Percentiles rank a stretch among this genome's conserved stretches.
phyloP scores from a whole-genome alignment of 2,888 invertebrate genomes.

The Andricus curvator region DNA sequence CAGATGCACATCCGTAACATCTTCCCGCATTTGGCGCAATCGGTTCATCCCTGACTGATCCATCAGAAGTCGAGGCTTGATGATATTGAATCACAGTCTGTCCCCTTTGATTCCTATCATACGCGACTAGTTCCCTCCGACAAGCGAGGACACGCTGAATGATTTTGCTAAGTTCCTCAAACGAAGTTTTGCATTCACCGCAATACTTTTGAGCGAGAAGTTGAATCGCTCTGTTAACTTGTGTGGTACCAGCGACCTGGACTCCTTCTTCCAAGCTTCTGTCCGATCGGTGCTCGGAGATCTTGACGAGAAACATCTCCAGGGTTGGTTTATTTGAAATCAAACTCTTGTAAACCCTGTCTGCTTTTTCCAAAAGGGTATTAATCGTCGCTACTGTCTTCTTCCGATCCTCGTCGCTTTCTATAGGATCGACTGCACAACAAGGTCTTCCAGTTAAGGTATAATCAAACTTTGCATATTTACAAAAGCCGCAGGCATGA shows the following conservation, averaged over 20 bases:
- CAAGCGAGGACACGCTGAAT: slow-evolving; percentile 95
- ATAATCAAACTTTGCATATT: slow-evolving; percentile 99
- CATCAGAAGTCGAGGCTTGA: slow-evolving; percentile 40
- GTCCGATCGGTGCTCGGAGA: slow-evolving; percentile 91
- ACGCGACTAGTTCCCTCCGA: slow-evolving; percentile 93
- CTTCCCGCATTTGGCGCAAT: slow-evolving; percentile 80
- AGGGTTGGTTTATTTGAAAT: slow-evolving; percentile 93
- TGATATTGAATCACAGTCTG: slow-evolving; percentile 61
- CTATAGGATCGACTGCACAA: slow-evolving; percentile 98
- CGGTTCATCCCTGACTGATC: slow-evolving; percentile 54
- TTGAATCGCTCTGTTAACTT: slow-evolving; percentile 96
- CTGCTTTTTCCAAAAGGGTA: slow-evolving; percentile 94
- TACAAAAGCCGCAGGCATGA: slow-evolving; percentile 99
- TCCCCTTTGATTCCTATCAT: slow-evolving; percentile 91
- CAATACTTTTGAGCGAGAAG: slow-evolving; percentile 96
- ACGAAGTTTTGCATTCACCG: slow-evolving; percentile 95
- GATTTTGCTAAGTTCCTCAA: slow-evolving; percentile 95
- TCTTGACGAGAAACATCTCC: slow-evolving; percentile 91
- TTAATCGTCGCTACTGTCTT: slow-evolving; percentile 96
- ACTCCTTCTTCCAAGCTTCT: slow-evolving; percentile 80
- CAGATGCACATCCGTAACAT: slow-evolving; percentile 93
- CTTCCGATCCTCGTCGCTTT: slow-evolving; percentile 97
- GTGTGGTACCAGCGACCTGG: slow-evolving; percentile 79
- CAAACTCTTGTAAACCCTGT: slow-evolving; percentile 94
- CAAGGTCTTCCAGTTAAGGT: slow-evolving; percentile 94